Evolutionary conservation across 2,113 vertebrate species (phyloP), one percentile per base, ranked within the genome.

Genomic region (Larimichthys crocea): DNA sequence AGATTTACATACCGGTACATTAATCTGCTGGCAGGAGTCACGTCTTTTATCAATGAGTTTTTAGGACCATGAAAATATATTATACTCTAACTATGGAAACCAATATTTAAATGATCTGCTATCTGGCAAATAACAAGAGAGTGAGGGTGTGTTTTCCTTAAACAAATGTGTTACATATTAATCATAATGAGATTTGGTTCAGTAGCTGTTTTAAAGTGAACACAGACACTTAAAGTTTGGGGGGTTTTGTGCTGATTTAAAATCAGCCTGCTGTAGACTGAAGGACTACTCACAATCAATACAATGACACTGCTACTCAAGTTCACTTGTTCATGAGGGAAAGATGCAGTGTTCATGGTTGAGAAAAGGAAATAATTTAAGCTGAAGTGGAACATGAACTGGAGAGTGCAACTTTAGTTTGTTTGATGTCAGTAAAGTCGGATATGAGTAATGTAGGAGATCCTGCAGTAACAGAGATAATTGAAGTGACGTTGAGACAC

Each of bases 41-140:
- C 46, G n/a, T 52, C 46, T 31, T 63, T 68, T 62, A 56, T 57
- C 48, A 61, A 56, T n/a, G 64, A 55, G 55, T n/a, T 35, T 53
- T 35, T 19, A 53, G 55, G 26, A n/a, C 26, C 61, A 20, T 56
- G 46, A 63, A 49, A 68, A 76, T 12, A 8, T 19, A 8, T 22
- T 40, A 40, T 40, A 40, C 35, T 40, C 35, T 40, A 12, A 70
- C 56, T 17, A 60, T 70, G 17, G 19, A 81, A 70, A 62, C 20
- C 55, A 66, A 55, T 42, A 22, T 35, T 6, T 56, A 44, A 70
- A 15, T 69, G 8, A 26, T 22, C 2, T 4, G 40, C 8, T 49
- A 65, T 31, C 11, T 50, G 35, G 15, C 2, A 8, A 70, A 57
- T 26, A 60, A 22, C 22, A 5, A 19, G 1, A 17, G 50, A 82